Conservation (phyloP, 2,888 invertebrate species). For the Drosophila falleni region DNA sequence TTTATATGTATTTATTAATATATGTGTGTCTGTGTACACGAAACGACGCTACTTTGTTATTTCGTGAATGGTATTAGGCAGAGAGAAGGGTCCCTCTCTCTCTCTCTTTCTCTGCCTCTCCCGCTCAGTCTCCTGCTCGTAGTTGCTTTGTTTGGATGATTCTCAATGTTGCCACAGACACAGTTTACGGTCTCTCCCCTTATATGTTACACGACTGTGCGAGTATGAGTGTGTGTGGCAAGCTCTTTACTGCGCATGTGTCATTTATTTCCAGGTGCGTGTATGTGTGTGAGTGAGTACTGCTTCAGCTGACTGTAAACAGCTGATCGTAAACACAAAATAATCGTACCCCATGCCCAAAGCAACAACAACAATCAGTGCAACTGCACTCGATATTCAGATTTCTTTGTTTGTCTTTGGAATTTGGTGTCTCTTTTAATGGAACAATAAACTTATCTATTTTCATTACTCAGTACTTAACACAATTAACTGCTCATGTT, state of each 20-base stretch:
- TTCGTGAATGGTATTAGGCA: constrained; percentile 21
- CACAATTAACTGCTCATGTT: constrained; percentile 14
- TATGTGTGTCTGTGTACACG: constrained; percentile 1
- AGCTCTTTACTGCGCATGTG: constrained; percentile 40
- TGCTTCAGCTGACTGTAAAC: constrained; percentile 57
- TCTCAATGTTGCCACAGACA: constrained; percentile 30
- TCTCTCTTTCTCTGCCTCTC: constrained; percentile 1
- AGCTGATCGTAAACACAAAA: constrained; percentile 66
- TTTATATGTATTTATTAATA: not conserved
- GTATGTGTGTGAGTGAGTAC: constrained; percentile 8
- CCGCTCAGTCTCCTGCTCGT: constrained; percentile 8
- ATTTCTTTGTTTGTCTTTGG: constrained; percentile 12
- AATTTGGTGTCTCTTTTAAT: not conserved
- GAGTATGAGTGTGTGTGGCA: constrained; percentile 10
- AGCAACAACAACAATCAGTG: constrained; percentile 32
- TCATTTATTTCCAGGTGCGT: constrained; percentile 1
- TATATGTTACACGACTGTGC: constrained; percentile 15
- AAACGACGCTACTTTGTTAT: constrained; percentile 39
- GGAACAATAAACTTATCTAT: not conserved
- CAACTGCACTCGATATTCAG: constrained; percentile 41
- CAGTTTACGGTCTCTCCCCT: constrained; percentile 32
- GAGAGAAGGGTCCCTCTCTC: not conserved
- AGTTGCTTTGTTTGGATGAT: constrained; percentile 37
- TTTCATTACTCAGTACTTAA: constrained; percentile 7
- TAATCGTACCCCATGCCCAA: constrained; percentile 36